Evolutionary conservation across 2,113 vertebrate species (phyloP).

Genomic region (Oreochromis aureus): DNA sequence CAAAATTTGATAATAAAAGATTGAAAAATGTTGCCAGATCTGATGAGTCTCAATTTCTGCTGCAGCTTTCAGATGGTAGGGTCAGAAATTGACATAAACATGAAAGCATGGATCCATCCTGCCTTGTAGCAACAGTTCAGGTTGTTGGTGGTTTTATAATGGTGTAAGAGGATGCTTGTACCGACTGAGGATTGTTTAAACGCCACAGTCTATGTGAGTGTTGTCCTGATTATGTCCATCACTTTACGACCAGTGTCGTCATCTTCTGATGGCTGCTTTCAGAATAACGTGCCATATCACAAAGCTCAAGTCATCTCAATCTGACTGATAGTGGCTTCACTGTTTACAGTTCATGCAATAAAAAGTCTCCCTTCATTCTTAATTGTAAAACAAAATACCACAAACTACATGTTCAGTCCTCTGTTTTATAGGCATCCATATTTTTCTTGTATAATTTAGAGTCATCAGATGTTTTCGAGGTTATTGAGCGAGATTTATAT

Average conservation of each 20-base stretch:
- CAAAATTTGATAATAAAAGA: not conserved
- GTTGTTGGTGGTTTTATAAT: rapidly evolving
- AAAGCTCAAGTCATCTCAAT: not conserved
- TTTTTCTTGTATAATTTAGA: not conserved
- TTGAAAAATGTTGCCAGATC: not conserved
- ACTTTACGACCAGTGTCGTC: not conserved
- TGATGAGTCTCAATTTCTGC: not conserved
- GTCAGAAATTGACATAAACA: not conserved
- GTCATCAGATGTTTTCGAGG: not conserved
- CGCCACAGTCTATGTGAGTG: not conserved
- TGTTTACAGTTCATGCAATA: not conserved
- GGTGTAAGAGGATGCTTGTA: not conserved
- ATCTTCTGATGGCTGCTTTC: not conserved
- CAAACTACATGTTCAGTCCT: not conserved
- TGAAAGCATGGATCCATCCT: not conserved
- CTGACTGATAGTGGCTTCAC: not conserved
- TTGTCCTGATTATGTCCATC: not conserved
- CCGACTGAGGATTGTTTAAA: not conserved
- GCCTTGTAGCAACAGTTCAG: not conserved
- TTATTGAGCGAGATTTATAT: not conserved
- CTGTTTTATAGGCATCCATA: not conserved
- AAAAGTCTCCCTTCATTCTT: not conserved
- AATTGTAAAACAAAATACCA: not conserved
- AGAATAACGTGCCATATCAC: not conserved
- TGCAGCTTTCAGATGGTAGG: rapidly evolving